Evolutionary conservation across 30 jellyfish, hydroid and myxozoan species (phyloP).

Genomic region (Sanderia malayensis): DNA sequence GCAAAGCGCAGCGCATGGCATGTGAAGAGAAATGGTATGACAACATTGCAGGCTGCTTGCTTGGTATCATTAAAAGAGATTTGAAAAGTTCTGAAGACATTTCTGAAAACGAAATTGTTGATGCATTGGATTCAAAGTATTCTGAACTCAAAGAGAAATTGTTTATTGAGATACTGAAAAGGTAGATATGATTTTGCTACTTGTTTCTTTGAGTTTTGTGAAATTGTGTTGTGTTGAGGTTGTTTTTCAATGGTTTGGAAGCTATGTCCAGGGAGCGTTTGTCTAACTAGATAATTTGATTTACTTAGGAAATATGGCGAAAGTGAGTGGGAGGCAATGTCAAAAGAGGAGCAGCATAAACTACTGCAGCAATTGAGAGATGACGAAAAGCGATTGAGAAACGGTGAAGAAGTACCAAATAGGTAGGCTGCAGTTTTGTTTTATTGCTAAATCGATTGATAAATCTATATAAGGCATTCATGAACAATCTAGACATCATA

Average conservation of each 20-base stretch:
- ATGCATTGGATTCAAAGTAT: slow-evolving; percentile 81
- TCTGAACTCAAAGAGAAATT: slow-evolving; percentile 75
- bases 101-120: slow-evolving; percentile 63
- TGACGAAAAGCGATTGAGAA: slow-evolving; percentile 39
- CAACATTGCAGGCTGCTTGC: slow-evolving; percentile 70
- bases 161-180: slow-evolving; percentile 72
- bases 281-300: no score
- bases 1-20: slow-evolving; percentile 64
- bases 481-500: no score
- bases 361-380: slow-evolving; percentile 60
- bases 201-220: no score
- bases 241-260: no score
- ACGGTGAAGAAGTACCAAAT: slow-evolving; percentile 32
- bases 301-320: slow-evolving; percentile 91
- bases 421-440: background rate
- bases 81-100: slow-evolving; percentile 23
- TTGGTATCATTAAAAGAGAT: slow-evolving; percentile 59
- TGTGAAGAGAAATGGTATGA: slow-evolving; percentile 70
- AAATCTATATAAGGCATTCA: no score
- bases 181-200: no score
- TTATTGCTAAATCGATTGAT: no score
- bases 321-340: slow-evolving; percentile 80
- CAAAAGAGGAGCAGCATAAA: slow-evolving; percentile 70
- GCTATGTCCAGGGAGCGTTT: no score
- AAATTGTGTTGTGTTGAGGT: no score